Conservation (phyloP, 1,140 invertebrate species). For the Neotoxoptera formosana region DNA sequence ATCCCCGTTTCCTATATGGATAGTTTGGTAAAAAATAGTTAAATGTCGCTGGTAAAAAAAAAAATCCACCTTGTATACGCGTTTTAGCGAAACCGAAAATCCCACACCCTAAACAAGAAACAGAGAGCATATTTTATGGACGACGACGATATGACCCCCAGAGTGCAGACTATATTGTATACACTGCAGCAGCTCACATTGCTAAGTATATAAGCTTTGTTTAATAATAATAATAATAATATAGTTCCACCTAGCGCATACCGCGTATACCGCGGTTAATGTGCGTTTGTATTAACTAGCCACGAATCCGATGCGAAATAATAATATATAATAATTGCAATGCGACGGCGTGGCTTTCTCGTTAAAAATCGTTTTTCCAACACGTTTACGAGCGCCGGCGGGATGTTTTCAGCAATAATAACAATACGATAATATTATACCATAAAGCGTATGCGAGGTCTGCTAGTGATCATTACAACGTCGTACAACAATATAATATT, state of each 20-base stretch:
- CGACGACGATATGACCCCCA: background rate
- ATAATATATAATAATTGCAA: background rate
- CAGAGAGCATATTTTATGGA: background rate
- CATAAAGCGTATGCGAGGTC: background rate
- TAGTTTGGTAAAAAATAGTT: background rate
- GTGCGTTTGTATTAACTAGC: background rate
- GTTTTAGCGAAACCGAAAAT: background rate
- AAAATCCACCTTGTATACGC: background rate
- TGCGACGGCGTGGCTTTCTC: background rate
- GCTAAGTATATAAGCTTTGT: background rate
- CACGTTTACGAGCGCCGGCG: background rate
- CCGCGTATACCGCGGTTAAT: background rate
- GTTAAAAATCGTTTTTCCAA: slow-evolving; percentile 17
- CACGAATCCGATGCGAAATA: background rate
- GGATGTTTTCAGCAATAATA: background rate
- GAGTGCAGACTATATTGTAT: background rate
- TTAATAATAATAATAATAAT: too few species aligned
- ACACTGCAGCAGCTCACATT: too few species aligned
- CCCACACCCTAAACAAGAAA: background rate
- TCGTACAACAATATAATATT: background rate
- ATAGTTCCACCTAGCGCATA: background rate
- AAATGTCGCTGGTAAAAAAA: background rate
- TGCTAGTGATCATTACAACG: background rate
- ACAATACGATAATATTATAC: too few species aligned
- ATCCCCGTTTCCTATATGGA: background rate